Evolutionary conservation across 35 echinoderm and acorn worm species (phyloP).

Genomic region (Ophiothrix spiculata): DNA sequence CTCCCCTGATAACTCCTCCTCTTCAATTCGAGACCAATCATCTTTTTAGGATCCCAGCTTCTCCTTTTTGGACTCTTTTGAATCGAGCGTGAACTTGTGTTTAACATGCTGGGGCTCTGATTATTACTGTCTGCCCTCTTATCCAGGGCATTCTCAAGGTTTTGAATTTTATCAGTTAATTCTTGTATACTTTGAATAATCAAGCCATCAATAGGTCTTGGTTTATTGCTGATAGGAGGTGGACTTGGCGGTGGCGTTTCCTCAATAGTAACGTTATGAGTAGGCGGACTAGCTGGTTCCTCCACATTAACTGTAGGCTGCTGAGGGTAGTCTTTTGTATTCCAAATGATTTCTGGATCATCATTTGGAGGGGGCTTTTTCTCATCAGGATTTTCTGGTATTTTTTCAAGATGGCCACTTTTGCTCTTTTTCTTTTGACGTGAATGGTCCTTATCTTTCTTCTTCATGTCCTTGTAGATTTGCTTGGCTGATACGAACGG

Average conservation of each 20-base stretch:
- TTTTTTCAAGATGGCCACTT: background rate
- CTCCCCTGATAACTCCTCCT: background rate
- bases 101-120: background rate
- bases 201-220: background rate
- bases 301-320: background rate
- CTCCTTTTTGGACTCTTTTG: background rate
- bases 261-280: background rate
- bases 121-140: background rate
- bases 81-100: background rate
- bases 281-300: background rate
- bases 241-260: background rate
- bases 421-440: background rate
- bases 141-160: background rate
- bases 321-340: background rate
- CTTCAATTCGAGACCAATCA: background rate
- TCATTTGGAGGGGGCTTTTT: background rate
- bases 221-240: background rate
- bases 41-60: background rate
- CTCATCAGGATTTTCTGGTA: background rate
- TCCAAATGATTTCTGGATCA: background rate
- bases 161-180: background rate
- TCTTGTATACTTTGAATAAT: background rate
- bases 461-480: background rate
- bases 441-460: background rate
- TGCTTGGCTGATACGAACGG: slow-evolving; percentile 61